A percentile compares a stretch with the other conserved stretches of the same genome.
Conservation (phyloP, 2,888 invertebrate species). For the Polyommatus icarus region DNA sequence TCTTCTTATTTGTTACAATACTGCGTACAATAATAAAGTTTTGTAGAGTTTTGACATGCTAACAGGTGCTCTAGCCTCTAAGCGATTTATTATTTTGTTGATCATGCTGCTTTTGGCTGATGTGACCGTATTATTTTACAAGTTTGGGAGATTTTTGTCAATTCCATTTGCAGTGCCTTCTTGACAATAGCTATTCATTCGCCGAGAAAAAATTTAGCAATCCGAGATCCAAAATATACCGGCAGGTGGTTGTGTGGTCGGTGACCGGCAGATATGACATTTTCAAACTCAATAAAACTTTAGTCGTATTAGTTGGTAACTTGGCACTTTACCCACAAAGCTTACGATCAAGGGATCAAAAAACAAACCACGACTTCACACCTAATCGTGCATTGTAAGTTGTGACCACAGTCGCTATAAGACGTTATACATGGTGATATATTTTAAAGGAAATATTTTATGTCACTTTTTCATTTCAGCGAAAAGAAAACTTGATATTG, state of each 20-base stretch:
- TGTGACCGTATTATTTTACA: too few species aligned
- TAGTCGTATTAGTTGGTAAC: background rate
- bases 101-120: too few species aligned
- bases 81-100: too few species aligned
- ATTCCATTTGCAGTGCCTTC: too few species aligned
- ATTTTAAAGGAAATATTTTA: background rate
- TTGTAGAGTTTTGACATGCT: too few species aligned
- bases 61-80: too few species aligned
- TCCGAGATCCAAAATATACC: background rate
- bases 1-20: background rate
- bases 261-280: too few species aligned
- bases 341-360: slow-evolving; percentile 25
- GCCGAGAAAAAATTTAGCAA: background rate
- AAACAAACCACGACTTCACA: slow-evolving; percentile 25
- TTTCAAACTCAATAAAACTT: background rate
- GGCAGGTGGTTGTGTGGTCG: too few species aligned
- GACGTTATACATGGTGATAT: slow-evolving; percentile 51
- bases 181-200: background rate
- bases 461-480: background rate
- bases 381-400: slow-evolving; percentile 29
- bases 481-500: background rate
- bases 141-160: too few species aligned
- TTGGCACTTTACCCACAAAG: slow-evolving; percentile 13
- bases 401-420: slow-evolving; percentile 29
- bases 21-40: too few species aligned